Conservation (phyloP, 2,797 vertebrate species). For the Cephalopachus bancanus region DNA sequence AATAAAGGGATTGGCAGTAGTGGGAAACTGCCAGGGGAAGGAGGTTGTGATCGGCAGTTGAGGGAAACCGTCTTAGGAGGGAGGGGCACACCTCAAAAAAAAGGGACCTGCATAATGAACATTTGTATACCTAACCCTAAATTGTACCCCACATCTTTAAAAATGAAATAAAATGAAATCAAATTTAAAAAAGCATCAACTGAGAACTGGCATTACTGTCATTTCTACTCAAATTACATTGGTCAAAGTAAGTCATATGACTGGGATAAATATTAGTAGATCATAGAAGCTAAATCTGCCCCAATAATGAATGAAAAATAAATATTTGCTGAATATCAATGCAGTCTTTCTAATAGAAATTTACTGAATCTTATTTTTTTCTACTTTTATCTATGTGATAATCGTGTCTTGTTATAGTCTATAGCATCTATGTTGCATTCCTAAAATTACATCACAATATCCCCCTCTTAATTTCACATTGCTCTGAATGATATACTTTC, state of each 20-base stretch:
- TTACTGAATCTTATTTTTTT: background rate
- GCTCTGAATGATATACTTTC: background rate
- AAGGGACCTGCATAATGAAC: too few relatives aligned
- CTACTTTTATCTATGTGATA: background rate
- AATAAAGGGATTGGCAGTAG: too few relatives aligned
- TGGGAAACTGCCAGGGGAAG: too few relatives aligned
- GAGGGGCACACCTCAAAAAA: too few relatives aligned
- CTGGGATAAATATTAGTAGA: background rate
- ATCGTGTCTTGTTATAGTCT: background rate
- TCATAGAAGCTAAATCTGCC: background rate
- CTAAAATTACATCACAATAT: background rate
- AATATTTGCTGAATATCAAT: background rate
- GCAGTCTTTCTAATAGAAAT: background rate
- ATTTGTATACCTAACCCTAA: too few relatives aligned
- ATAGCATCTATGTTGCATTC: background rate
- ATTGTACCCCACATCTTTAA: too few relatives aligned
- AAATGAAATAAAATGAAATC: too few relatives aligned
- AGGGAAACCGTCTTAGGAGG: too few relatives aligned
- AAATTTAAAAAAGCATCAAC: background rate
- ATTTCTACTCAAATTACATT: background rate
- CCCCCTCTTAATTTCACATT: slow-evolving; percentile 1
- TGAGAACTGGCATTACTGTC: background rate
- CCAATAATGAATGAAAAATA: background rate
- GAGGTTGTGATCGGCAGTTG: too few relatives aligned
- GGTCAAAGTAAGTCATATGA: background rate